Conservation (phyloP, 2,113 vertebrate genomes). For the Daphoenositta chrysoptera region DNA sequence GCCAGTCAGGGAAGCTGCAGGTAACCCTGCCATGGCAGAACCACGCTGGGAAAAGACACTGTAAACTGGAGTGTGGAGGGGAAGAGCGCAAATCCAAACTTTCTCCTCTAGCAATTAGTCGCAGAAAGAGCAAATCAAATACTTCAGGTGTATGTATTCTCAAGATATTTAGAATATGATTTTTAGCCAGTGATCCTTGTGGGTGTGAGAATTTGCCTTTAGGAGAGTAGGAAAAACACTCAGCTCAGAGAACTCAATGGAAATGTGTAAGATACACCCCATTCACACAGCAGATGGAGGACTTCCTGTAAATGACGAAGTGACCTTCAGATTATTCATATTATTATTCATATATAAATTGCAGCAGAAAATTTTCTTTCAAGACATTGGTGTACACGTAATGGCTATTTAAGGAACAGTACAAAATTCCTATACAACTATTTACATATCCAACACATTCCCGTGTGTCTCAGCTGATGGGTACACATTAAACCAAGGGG, state of each 20-base stretch:
- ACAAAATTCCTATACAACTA: not conserved
- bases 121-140: not conserved
- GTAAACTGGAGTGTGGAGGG: accelerated
- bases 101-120: not conserved
- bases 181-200: not conserved
- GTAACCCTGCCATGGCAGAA: not conserved
- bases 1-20: not conserved
- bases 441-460: not conserved
- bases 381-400: not conserved
- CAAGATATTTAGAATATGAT: not conserved
- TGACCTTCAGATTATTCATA: not conserved
- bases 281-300: not conserved
- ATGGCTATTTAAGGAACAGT: not conserved
- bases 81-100: not conserved
- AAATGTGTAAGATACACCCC: not conserved
- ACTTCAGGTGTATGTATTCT: accelerated
- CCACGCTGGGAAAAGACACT: accelerated
- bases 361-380: not conserved
- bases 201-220: not conserved
- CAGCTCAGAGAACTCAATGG: not conserved
- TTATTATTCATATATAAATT: not conserved
- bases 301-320: not conserved
- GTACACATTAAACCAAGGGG: not conserved
- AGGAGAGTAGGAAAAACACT: not conserved
- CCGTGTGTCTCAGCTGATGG: not conserved